Evolutionary conservation across 2,113 vertebrate species (phyloP).

Genomic region (Eurystomus gularis): DNA sequence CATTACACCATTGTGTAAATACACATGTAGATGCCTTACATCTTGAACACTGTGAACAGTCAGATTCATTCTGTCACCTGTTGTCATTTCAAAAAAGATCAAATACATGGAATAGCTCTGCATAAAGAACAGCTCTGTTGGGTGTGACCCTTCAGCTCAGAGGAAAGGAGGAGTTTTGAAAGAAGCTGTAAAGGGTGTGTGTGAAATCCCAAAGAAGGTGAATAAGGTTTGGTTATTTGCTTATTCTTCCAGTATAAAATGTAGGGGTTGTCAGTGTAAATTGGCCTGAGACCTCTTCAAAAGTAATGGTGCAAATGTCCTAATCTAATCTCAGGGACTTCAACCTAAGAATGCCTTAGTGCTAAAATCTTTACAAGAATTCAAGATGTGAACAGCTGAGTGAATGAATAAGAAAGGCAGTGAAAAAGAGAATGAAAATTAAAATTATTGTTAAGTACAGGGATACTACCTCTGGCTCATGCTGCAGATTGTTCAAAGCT

Average conservation of each 20-base stretch:
- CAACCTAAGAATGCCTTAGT: background rate
- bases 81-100: background rate
- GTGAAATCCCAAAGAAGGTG: background rate
- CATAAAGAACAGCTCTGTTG: background rate
- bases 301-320: background rate
- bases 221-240: background rate
- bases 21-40: background rate
- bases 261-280: background rate
- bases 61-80: background rate
- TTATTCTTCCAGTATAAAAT: background rate
- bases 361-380: background rate
- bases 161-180: background rate
- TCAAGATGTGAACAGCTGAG: background rate
- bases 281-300: background rate
- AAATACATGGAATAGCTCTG: background rate
- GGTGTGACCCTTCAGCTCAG: background rate
- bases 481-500: background rate
- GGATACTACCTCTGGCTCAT: background rate
- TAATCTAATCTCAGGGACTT: background rate
- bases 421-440: background rate
- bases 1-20: background rate
- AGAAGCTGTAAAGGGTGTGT: fast-evolving
- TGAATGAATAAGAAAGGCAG: background rate
- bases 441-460: background rate
- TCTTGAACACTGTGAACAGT: background rate